Evolutionary conservation across 2,888 invertebrate species (phyloP).

Genomic region (Melanargia galathea): DNA sequence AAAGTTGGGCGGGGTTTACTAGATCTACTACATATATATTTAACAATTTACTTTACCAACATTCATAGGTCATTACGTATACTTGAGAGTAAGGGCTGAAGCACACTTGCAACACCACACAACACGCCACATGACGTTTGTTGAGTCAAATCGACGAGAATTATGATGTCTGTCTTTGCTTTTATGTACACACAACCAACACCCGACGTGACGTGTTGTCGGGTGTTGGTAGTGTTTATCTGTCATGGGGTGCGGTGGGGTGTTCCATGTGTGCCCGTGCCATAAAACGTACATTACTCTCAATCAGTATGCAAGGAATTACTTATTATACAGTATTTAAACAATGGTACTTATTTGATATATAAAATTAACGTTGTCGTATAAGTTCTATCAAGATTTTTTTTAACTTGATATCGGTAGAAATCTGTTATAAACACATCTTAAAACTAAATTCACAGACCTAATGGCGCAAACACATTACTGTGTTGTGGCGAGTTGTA

Average conservation of each 20-base stretch:
- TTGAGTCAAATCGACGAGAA: constrained; percentile 3
- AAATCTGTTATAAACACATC: background rate
- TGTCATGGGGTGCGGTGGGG: background rate
- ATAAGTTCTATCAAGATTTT: background rate
- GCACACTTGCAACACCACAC: background rate
- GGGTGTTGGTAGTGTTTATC: background rate
- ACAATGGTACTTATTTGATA: background rate
- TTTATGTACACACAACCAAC: background rate
- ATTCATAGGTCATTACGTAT: constrained; percentile 12
- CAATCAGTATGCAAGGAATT: constrained; percentile 1
- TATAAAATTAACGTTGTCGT: background rate
- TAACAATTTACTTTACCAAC: constrained; percentile 19
- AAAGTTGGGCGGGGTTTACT: constrained; percentile 8
- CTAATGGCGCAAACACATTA: background rate
- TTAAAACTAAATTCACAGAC: background rate
- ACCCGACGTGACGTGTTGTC: background rate
- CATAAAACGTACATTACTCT: constrained; percentile 3
- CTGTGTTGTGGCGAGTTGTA: background rate
- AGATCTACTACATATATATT: constrained; percentile 22
- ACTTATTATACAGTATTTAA: constrained; percentile 2
- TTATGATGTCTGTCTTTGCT: background rate
- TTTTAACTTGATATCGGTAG: background rate
- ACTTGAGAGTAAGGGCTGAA: constrained; percentile 11
- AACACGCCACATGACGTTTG: background rate
- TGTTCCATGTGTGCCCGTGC: background rate